Evolutionary conservation across 2,888 invertebrate species (phyloP), one percentile per base, ranked within the genome.

Genomic region (Pammene fasciana): DNA sequence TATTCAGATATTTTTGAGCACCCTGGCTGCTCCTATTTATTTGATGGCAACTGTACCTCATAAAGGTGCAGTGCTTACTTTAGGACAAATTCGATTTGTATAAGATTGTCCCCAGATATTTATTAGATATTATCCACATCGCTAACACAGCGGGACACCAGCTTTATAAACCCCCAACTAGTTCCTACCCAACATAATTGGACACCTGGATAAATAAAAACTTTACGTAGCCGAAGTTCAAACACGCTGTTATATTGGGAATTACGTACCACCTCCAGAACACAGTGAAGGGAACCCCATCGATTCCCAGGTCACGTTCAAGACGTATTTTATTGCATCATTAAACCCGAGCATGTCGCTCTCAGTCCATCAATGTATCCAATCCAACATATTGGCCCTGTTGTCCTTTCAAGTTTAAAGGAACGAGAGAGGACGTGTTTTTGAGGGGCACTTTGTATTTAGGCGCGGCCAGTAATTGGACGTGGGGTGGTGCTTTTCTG

Each of bases 291-390:
- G 45, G 34, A 16, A 6, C 11, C n/a, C 62, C 62, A 71, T 83
- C 75, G 65, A 74, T 72, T 75, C 70, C 41, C 85, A 38, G 55
- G 71, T 75, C 86, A 85, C 86, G 86, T 85, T 73, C 76, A 36
- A 79, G 83, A 80, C 80, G 80, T 82, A 84, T 86, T 86, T 86
- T 85, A 86, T 87, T 86, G 83, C 80, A 82, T 85, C 86, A 87
- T 87, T 86, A 86, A 84, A 82, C 79, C 72, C 75, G 73, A 78
- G 78, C 82, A 84, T 83, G 83, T 83, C 80, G 76, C 54, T 68
- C 68, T 67, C 79, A 74, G 80, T 83, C 82, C 79, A 81, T 86
- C 85, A 84, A 82, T 80, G 79, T 76, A 73, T 73, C 77, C 60
- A 70, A 78, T 80, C 81, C 79, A 83, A 76, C 76, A 76, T 70